Percentiles rank a stretch among this genome's conserved stretches.
Conservation (phyloP, 2,113 vertebrate species). For the Psephotus haematonotus region DNA sequence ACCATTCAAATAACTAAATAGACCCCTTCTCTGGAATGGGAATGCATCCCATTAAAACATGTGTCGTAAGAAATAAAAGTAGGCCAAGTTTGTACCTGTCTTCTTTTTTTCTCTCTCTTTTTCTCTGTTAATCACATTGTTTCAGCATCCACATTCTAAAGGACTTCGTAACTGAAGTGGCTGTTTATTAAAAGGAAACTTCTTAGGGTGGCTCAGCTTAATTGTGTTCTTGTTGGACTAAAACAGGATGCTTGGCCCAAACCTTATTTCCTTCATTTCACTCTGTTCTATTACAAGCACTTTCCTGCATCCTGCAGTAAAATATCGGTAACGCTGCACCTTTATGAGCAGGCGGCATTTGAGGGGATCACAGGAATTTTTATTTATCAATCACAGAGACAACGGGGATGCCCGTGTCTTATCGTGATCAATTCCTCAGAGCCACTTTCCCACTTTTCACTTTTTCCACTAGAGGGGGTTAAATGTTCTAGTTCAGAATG, state of each 20-base stretch:
- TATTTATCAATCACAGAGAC: not conserved
- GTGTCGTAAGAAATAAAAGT: not conserved
- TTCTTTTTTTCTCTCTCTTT: not conserved
- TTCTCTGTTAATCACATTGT: not conserved
- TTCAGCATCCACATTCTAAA: not conserved
- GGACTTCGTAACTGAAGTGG: not conserved
- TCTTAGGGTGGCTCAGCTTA: slow-evolving; percentile 3
- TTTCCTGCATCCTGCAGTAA: slow-evolving; percentile 75
- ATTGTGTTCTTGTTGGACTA: slow-evolving; percentile 53
- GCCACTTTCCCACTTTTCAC: not conserved
- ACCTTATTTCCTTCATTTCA: slow-evolving; percentile 79
- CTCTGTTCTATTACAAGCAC: slow-evolving; percentile 75
- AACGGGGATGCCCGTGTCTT: not conserved
- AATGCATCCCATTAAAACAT: not conserved
- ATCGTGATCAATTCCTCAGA: not conserved
- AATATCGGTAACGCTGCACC: slow-evolving; percentile 27
- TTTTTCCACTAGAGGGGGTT: slow-evolving; percentile 78
- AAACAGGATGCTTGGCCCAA: slow-evolving; percentile 78
- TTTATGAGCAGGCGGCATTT: not conserved
- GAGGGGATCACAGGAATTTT: not conserved
- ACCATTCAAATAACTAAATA: not conserved
- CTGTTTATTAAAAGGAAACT: slow-evolving; percentile 36
- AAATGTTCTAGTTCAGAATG: slow-evolving; percentile 9
- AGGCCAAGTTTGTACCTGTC: not conserved
- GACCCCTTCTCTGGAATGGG: not conserved